These are phyloP conservation scores for Patella pellucida DNA, from an alignment of 2,888 invertebrate species.

Conservation along the genomic window DNA sequence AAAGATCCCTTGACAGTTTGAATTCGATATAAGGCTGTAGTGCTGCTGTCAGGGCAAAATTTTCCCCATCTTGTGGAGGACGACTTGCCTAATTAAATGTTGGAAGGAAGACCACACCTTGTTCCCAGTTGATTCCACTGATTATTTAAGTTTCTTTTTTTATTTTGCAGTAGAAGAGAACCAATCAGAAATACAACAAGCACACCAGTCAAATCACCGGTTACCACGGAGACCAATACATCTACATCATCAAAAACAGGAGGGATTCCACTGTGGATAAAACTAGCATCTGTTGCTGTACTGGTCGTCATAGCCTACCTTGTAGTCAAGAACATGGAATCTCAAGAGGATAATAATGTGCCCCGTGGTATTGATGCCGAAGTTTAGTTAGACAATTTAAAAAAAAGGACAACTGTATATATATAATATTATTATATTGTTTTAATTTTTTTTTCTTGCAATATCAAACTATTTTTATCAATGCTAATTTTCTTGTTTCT, in stretches of 20 bases:
- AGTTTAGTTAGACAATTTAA: slow-evolving; percentile 5
- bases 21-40: too few species aligned
- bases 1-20: too few species aligned
- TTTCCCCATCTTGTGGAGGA: too few species aligned
- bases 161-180: not conserved
- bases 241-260: slow-evolving; percentile 24
- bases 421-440: too few species aligned
- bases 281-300: slow-evolving; percentile 40
- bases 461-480: too few species aligned
- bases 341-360: slow-evolving; percentile 45
- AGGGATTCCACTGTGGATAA: slow-evolving; percentile 49
- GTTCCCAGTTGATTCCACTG: too few species aligned
- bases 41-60: too few species aligned
- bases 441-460: too few species aligned
- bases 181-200: not conserved
- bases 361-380: slow-evolving; percentile 39
- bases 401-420: too few species aligned
- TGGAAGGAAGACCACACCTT: too few species aligned
- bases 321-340: slow-evolving; percentile 57
- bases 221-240: not conserved
- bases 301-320: slow-evolving; percentile 51
- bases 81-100: too few species aligned
- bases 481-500: too few species aligned
- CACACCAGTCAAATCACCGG: not conserved
- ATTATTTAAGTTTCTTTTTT: not conserved